Evolutionary conservation across 2,888 invertebrate species (phyloP).

Genomic region (Himalopsyche kuldschensis): DNA sequence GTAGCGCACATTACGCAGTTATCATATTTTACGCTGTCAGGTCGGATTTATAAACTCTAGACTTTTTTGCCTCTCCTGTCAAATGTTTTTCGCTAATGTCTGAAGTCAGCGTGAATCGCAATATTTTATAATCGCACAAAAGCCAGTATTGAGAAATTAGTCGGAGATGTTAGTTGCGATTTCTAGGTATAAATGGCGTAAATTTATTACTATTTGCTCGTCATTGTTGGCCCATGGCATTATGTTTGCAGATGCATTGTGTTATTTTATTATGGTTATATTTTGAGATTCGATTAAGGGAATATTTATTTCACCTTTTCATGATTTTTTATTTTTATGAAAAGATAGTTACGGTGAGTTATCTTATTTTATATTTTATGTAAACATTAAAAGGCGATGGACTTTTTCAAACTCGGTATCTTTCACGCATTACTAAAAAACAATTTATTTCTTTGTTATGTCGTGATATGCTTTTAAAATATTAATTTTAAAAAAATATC

Average conservation of each 20-base stretch:
- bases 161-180: neutral
- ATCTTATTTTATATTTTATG: too few relatives aligned
- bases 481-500: too few relatives aligned
- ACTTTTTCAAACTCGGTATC: too few relatives aligned
- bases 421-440: too few relatives aligned
- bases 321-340: neutral
- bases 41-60: constrained; percentile 22
- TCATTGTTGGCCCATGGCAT: neutral
- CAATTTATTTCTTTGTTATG: too few relatives aligned
- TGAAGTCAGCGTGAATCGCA: constrained; percentile 4
- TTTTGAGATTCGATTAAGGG: neutral
- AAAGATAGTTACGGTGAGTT: too few relatives aligned
- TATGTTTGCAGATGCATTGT: neutral
- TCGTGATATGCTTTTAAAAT: too few relatives aligned
- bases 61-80: constrained; percentile 8
- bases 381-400: too few relatives aligned
- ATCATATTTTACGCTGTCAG: constrained; percentile 38
- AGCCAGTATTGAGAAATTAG: constrained; percentile 24
- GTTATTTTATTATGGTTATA: neutral
- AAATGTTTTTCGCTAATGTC: neutral
- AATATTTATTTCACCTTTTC: neutral
- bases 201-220: neutral
- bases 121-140: neutral
- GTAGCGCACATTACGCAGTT: constrained; percentile 28
- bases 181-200: neutral